Base-by-base conservation (phyloP, 1,140 invertebrate genomes). In the Drosophila micromelanica region DNA sequence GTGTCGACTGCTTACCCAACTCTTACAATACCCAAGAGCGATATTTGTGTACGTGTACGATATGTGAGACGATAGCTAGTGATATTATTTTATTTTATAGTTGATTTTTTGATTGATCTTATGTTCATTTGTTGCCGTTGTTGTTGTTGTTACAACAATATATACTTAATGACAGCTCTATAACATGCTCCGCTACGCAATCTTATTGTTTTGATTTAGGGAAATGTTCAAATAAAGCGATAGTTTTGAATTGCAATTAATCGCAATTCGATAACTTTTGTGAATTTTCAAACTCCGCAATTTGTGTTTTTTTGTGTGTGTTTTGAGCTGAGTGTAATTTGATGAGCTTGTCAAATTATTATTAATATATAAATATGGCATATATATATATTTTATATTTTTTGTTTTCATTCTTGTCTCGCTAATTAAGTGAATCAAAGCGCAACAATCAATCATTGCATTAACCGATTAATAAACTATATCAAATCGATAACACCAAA, bases 361-460 rank as follows among this genome's bases (percentile, higher is more conserved):
- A 42, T 51, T 51, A 11, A 52, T 59, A 9, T 52, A 52, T 51
- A 38, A 48, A 57, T 65, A 46, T 55, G 7, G 9, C 17, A 32
- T 46, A 62, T 57, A 42, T 51, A 51, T 48, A 17, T 17, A 17
- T 17, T 17, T 17, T 40, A 67, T 76, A 37, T 51, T 51, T 42
- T 75, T 52, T 60, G 20, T 54, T 30, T 37, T 71, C 67, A 87
- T 86, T 86, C 81, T 85, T 73, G 64, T 81, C 74, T 87, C 67
- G 82, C 81, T 86, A 86, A 76, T 86, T 87, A 78, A 49, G 81
- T 87, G 84, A 82, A 69, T 90, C 76, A 80, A 89, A 89, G 84
- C 85, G 79, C 85, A 89, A 89, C 84, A 89, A 76, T 89, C 84
- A 89, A 87, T 85, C 76, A 87, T 73, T 69, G 71, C 71, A 73